These are phyloP conservation scores for Argopecten irradians DNA, from an alignment of 1,140 invertebrate species.

Conservation along the genomic window DNA sequence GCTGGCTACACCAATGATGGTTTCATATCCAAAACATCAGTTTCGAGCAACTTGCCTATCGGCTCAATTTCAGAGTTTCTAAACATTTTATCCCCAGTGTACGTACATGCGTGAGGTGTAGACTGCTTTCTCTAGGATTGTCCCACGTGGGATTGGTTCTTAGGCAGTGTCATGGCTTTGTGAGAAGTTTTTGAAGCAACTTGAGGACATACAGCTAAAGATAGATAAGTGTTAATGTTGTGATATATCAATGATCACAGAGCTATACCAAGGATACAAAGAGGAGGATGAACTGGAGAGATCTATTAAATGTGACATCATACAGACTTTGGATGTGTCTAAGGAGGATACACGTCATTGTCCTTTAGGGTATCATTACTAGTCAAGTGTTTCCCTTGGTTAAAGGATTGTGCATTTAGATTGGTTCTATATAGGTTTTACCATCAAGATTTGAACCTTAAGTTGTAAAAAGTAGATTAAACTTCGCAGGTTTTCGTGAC, in stretches of 20 bases:
- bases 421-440: background rate
- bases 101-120: background rate
- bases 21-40: constrained; percentile 2
- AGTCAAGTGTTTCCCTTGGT: background rate
- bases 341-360: too few species aligned
- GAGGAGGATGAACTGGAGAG: too few species aligned
- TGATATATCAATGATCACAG: background rate
- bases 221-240: background rate
- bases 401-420: background rate
- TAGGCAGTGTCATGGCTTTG: background rate
- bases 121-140: background rate
- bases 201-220: background rate
- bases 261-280: too few species aligned
- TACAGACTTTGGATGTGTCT: background rate
- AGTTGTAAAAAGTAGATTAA: background rate
- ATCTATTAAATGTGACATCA: background rate
- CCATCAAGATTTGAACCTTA: background rate
- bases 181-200: background rate
- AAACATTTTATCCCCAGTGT: background rate
- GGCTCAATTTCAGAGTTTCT: constrained; percentile 17
- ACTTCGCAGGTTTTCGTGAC: too few species aligned
- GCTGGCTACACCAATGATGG: background rate
- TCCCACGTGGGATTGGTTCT: background rate
- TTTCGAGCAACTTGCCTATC: background rate
- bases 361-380: too few species aligned